Conservation (phyloP, 2,797 vertebrate species). For the Pseudochirops cupreus region DNA sequence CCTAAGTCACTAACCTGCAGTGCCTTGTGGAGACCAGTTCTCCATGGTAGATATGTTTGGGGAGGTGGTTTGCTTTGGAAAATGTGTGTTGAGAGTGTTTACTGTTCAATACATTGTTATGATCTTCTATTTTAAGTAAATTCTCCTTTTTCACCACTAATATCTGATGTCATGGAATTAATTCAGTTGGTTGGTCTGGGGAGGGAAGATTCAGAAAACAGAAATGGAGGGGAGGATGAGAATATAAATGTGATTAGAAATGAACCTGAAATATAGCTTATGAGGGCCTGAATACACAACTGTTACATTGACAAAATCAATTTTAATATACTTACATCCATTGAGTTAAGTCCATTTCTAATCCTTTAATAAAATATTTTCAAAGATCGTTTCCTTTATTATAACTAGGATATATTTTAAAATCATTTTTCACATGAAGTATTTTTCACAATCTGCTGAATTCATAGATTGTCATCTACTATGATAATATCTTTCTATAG, state of each 20-base stretch:
- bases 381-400: background rate
- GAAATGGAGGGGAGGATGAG: background rate
- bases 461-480: background rate
- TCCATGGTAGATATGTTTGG: background rate
- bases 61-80: background rate
- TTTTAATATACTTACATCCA: background rate
- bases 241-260: background rate
- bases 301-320: background rate
- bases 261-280: background rate
- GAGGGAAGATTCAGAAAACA: background rate
- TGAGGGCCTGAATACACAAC: background rate
- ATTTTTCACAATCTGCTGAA: background rate
- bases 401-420: background rate
- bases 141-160: background rate
- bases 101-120: background rate
- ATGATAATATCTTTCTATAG: background rate
- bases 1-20: background rate
- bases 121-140: background rate
- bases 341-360: background rate
- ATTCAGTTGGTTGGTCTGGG: background rate
- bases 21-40: background rate
- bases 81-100: background rate
- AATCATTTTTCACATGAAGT: background rate
- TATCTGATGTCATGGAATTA: background rate
- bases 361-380: constrained; percentile 1